These are phyloP conservation scores for Molossus alvarezi DNA, from an alignment of 2,797 vertebrate genomes.

Conservation along the genomic window DNA sequence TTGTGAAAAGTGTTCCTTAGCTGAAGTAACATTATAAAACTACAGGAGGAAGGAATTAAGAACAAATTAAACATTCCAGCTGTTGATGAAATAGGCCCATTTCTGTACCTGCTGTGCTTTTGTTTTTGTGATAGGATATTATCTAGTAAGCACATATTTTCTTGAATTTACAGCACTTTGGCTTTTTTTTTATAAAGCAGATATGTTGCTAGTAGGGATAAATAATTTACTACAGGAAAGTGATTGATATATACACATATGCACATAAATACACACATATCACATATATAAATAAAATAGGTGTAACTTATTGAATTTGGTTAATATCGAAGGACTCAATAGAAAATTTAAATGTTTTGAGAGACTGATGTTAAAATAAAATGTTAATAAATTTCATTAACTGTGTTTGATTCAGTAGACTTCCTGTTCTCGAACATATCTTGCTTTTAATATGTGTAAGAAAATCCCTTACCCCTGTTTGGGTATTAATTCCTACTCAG, in stretches of 20 bases:
- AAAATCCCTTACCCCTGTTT: neutral
- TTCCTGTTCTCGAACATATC: slow-evolving; percentile 5
- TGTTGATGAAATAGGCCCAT: neutral
- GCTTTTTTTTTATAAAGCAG: neutral
- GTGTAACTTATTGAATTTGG: neutral
- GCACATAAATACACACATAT: neutral
- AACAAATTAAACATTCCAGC: neutral
- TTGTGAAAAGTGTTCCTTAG: slow-evolving; percentile 53
- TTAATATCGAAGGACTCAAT: slow-evolving; percentile 3
- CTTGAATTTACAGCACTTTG: slow-evolving; percentile 8
- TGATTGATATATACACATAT: neutral
- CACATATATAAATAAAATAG: neutral
- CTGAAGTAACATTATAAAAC: slow-evolving; percentile 23
- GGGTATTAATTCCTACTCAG: neutral
- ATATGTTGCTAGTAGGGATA: neutral
- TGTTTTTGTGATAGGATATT: slow-evolving; percentile 44
- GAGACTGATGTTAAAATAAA: slow-evolving; percentile 23
- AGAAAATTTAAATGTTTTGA: slow-evolving; percentile 49
- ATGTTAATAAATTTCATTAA: neutral
- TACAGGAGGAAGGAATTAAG: slow-evolving; percentile 48
- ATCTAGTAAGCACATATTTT: neutral
- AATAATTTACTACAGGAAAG: neutral
- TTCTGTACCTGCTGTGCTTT: slow-evolving; percentile 6
- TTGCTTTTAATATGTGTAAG: neutral
- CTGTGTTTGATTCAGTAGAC: neutral